Evolutionary conservation across 2,888 invertebrate genomes (phyloP), one percentile per base, ranked within the genome.

Genomic region (Drosophila bunnanda): DNA sequence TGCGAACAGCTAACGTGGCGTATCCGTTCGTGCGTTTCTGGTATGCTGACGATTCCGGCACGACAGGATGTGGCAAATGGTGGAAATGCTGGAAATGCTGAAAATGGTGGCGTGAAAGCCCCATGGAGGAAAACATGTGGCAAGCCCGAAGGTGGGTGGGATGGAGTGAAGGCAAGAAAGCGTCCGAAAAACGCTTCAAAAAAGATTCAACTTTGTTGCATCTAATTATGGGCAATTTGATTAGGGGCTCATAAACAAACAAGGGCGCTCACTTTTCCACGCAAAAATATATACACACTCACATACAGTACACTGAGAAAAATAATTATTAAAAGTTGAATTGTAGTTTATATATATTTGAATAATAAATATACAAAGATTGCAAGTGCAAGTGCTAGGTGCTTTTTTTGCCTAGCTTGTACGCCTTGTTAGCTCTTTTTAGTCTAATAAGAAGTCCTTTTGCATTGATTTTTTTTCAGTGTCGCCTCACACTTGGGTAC

Each of bases 171-270:
- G 22, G 22, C 55, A 38, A 55, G 32, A 52, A 9, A 38, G 34
- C 54, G 48, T 41, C 58, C 54, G 43, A 58, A 32, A 58, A 41
- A 59, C 54, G 46, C 38, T 60, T 28, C 28, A 39, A 54, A 54
- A 73, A 44, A 39, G 52, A 74, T 67, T 68, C 67, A 78, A 69
- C 53, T 77, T 79, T 79, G 75, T 66, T 65, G 74, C 78, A 82
- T 82, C 82, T 82, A 84, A 82, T 82, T 82, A 84, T 82, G 66
- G 71, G 64, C 60, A 80, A 77, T 72, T 76, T 81, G 79, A 71
- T 76, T 78, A 76, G 78, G 78, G 78, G 78, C 71, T 70, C 70
- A 75, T 61, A 44, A 79, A 44, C 70, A 81, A 83, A 81, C 77
- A 68, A 77, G 66, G 53, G 44, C 38, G 39, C 50, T 58, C 34